Evolutionary conservation across 2,888 invertebrate species (phyloP).

Genomic region (Branchellion lobata): DNA sequence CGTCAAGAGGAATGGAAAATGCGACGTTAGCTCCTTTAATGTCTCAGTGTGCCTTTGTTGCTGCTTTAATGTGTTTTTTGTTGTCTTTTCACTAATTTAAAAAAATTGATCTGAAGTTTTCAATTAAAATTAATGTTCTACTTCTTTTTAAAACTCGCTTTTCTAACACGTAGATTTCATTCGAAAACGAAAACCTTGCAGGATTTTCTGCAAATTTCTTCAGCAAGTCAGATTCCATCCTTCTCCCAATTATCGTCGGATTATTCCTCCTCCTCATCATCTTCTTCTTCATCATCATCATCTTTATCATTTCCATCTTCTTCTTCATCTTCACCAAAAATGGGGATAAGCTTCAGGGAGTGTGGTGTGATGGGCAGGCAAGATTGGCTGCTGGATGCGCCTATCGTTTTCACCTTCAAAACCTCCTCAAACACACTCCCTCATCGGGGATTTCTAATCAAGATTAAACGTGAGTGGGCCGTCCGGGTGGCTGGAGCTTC

Average conservation of each 20-base stretch:
- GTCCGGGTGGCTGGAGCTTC: neutral
- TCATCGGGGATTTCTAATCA: neutral
- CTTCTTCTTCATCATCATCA: neutral
- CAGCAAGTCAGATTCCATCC: neutral
- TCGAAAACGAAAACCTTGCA: no score
- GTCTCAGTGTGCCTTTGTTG: no score
- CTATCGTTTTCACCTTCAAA: neutral
- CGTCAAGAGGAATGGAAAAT: constrained; percentile 8
- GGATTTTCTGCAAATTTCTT: neutral
- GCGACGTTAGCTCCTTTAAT: neutral
- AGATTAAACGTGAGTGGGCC: neutral
- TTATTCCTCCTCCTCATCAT: neutral
- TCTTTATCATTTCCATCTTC: neutral
- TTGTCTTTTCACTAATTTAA: no score
- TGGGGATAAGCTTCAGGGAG: neutral
- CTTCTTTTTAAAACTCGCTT: neutral
- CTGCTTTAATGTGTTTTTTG: no score
- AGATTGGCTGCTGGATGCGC: constrained; percentile 1
- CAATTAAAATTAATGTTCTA: no score
- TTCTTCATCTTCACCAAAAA: neutral
- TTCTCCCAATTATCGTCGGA: no score
- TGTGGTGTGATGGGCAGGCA: constrained; percentile 13
- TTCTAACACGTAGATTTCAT: neutral
- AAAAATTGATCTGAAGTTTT: no score
- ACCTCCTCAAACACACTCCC: neutral